Base-by-base conservation (phyloP, 2,888 invertebrate species). In the Macaria liturata region DNA sequence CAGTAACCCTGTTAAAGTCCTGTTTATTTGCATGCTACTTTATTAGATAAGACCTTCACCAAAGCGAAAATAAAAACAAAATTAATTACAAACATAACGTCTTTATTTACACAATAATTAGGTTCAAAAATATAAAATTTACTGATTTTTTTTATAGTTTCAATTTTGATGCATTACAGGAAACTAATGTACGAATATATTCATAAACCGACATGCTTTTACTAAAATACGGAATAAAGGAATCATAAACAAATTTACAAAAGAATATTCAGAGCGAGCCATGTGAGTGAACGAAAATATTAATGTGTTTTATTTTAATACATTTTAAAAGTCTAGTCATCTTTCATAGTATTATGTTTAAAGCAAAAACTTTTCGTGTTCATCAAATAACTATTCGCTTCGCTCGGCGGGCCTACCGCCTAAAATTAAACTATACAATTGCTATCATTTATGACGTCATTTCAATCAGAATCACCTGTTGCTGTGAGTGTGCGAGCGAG, bases 61-160 rank as follows among this genome's bases (percentile, higher is more conserved):
- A 42, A 42, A 42, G 20, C 32, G 49, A 9, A 69, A 73, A 70
- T 64, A 69, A 72, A 72, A 64, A 72, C 62, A 71, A 65, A 55
- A 62, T 62, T 62, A 65, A 54, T 64, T 58, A 71, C 54, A 74
- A 83, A 80, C 78, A 67, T 76, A 83, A 81, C 78, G 67, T 78
- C 65, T 85, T 85, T 85, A 85, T 84, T 84, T 83, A 85, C 81
- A 76, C 69, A 62, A 70, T 65, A 46, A 49, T 50, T 44, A 54
- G 58, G 39, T 59, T 52, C 51, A 59, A 54, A 47, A 50, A 39
- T 46, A 40, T 46, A 52, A 47, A 52, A 49, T 42, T 49, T 42
- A 42, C 48, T 42, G 59, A 59, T 59, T 59, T 44, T 52, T 55
- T 59, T 54, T 59, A 59, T 59, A 59, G 7, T 37, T 37, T 37